These are phyloP conservation scores for Sebastes umbrosus DNA, from an alignment of 2,797 vertebrate genomes.

Conservation along the genomic window DNA sequence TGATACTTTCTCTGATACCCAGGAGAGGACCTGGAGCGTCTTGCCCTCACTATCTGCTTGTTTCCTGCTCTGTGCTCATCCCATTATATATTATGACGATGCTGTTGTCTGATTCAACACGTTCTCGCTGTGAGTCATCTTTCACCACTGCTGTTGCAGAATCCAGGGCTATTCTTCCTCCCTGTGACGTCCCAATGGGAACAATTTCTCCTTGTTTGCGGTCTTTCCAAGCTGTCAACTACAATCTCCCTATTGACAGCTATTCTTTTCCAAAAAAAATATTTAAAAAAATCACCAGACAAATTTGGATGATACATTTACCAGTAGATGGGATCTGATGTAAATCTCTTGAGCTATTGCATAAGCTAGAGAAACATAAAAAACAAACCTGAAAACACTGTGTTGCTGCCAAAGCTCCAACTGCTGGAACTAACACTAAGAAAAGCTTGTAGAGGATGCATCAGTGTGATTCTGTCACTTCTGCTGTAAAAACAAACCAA, in stretches of 20 bases:
- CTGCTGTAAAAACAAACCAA: conserved; percentile 17
- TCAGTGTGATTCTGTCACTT: conserved; percentile 1
- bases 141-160: conserved; percentile 22
- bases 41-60: not conserved
- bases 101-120: conserved; percentile 9
- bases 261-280: not conserved
- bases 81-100: conserved; percentile 17
- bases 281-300: not conserved
- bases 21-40: not conserved
- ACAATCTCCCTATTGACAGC: not conserved
- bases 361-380: not conserved
- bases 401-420: not conserved
- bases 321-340: conserved; percentile 3
- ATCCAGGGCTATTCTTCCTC: not conserved
- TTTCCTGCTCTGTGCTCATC: not conserved
- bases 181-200: not conserved
- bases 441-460: not conserved
- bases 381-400: not conserved
- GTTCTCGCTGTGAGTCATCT: conserved; percentile 22
- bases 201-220: conserved; percentile 20
- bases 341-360: not conserved
- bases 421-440: not conserved
- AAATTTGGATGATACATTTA: conserved; percentile 12
- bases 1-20: not conserved
- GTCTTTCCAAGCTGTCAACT: conserved; percentile 20